phyloP scores from a whole-genome alignment of 2,797 vertebrate genomes.

The Pseudochirops corinnae region DNA sequence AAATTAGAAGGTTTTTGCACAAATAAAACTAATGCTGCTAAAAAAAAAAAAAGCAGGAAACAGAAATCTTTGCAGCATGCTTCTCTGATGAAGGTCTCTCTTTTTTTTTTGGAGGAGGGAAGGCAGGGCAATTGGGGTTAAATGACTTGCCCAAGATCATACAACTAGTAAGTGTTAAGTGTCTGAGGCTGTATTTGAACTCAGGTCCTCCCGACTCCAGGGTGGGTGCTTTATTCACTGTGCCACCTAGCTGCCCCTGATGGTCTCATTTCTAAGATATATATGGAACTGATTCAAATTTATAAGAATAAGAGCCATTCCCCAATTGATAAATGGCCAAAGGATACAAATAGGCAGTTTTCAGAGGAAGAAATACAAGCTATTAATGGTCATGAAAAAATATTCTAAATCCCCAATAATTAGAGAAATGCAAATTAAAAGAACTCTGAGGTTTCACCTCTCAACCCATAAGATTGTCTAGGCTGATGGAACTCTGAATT shows the following conservation, averaged over 20 bases:
- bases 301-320: neutral
- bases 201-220: no score
- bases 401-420: neutral
- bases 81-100: neutral
- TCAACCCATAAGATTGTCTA: neutral
- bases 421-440: neutral
- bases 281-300: neutral
- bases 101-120: no score
- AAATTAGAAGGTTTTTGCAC: neutral
- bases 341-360: neutral
- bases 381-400: neutral
- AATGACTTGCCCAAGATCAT: no score
- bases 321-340: neutral
- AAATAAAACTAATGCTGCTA: neutral
- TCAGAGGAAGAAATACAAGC: neutral
- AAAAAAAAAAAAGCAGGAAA: neutral
- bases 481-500: neutral
- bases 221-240: no score
- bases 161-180: no score
- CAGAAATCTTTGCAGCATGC: neutral
- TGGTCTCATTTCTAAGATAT: neutral
- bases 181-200: no score
- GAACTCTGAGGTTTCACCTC: neutral
- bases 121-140: no score
- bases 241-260: no score